phyloP scores from a whole-genome alignment of 2,113 vertebrate genomes.

The Gavialis gangeticus region DNA sequence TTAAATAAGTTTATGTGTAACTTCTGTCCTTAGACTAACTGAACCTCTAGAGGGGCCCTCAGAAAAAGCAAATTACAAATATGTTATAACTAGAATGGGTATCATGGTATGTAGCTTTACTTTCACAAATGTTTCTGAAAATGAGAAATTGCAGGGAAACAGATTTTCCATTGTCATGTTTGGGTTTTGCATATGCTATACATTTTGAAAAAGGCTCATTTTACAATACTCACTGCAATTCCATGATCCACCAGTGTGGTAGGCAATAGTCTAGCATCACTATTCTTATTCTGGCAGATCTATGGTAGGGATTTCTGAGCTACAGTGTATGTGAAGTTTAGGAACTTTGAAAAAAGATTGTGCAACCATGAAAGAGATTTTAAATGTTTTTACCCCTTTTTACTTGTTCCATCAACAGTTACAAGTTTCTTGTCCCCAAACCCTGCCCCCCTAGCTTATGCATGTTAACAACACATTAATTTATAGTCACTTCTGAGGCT shows the following conservation, averaged over 20 bases:
- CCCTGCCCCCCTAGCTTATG: not conserved
- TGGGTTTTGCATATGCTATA: not conserved
- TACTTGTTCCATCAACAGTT: not conserved
- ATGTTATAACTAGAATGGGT: not conserved
- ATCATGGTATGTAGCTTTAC: not conserved
- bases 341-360: not conserved
- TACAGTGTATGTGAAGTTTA: not conserved
- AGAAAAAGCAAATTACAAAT: not conserved
- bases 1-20: too few species aligned
- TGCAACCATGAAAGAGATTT: not conserved
- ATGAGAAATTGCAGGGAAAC: not conserved
- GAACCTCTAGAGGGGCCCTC: too few species aligned
- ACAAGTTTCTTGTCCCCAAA: not conserved
- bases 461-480: not conserved
- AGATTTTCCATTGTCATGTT: not conserved
- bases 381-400: not conserved
- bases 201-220: not conserved
- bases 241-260: not conserved
- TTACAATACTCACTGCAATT: not conserved
- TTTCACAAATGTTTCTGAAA: not conserved
- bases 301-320: not conserved
- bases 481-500: not conserved
- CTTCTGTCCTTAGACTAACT: too few species aligned
- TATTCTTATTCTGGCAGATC: not conserved
- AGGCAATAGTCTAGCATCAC: not conserved